Evolutionary conservation across 2,797 vertebrate genomes (phyloP).

Genomic region (Sitta carolinensis): DNA sequence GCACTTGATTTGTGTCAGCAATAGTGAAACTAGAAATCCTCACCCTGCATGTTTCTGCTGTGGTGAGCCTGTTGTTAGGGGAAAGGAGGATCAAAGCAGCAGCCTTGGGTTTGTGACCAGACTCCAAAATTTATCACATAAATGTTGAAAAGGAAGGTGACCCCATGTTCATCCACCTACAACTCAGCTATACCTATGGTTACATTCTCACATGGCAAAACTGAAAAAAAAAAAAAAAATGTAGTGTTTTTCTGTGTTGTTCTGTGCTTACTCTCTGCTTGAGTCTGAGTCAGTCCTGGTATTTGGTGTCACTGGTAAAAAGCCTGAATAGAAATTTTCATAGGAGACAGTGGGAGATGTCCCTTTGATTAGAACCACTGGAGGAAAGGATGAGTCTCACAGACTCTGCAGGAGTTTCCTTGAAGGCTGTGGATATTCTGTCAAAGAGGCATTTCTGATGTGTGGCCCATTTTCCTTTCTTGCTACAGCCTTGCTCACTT

Average conservation of each 20-base stretch:
- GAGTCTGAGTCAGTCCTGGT: background rate
- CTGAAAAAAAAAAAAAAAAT: background rate
- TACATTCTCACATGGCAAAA: background rate
- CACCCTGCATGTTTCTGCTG: slow-evolving; percentile 27
- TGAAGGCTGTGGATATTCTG: background rate
- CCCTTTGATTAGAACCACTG: background rate
- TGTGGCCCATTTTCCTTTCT: background rate
- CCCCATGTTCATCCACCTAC: background rate
- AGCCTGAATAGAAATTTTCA: background rate
- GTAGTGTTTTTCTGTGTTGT: background rate
- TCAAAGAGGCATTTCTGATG: background rate
- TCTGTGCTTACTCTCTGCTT: background rate
- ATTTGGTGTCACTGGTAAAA: background rate
- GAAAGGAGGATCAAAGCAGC: slow-evolving; percentile 57
- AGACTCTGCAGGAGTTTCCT: background rate
- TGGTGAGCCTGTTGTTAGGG: slow-evolving; percentile 21
- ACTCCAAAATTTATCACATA: background rate
- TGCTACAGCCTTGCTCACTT: slow-evolving; percentile 14
- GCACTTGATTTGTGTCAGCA: slow-evolving; percentile 69
- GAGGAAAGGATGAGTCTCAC: background rate
- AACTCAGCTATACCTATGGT: background rate
- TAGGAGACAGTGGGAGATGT: background rate
- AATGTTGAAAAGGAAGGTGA: background rate
- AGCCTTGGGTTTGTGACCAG: slow-evolving; percentile 15
- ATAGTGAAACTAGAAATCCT: slow-evolving; percentile 65